Evolutionary conservation across 37 sponge, comb jelly and placozoan species (phyloP).

Genomic region (Diacarnus erythraeanus): DNA sequence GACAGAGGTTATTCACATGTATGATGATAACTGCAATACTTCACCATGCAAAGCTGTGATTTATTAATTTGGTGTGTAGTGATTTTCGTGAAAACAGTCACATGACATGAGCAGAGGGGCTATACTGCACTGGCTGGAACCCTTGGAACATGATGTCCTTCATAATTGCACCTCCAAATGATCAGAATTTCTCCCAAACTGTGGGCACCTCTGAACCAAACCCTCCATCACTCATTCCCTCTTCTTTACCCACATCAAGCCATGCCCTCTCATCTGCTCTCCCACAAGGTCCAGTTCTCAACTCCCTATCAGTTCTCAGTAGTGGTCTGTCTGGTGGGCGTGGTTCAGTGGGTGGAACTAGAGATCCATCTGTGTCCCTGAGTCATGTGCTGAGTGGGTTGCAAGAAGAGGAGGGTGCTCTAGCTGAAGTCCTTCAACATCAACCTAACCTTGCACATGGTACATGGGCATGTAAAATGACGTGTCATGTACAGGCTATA

Average conservation of each 20-base stretch:
- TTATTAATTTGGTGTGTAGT: too few species aligned
- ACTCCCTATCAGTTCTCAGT: neutral
- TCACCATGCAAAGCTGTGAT: too few species aligned
- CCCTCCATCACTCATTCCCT: neutral
- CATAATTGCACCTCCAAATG: too few species aligned
- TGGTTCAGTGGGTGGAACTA: neutral
- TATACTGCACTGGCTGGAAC: too few species aligned
- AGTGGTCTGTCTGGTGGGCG: neutral
- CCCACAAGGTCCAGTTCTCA: neutral
- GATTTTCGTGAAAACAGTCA: too few species aligned
- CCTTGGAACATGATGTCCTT: too few species aligned
- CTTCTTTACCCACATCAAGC: neutral
- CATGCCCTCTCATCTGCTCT: neutral
- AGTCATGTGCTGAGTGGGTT: constrained; percentile 8
- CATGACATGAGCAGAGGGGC: too few species aligned
- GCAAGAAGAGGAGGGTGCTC: constrained; percentile 11
- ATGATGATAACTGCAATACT: too few species aligned
- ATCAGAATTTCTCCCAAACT: too few species aligned
- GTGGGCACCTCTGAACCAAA: too few species aligned
- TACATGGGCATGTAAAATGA: neutral
- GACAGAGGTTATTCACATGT: too few species aligned
- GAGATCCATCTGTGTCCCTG: neutral
- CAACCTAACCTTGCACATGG: constrained; percentile 31
- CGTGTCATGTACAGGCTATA: neutral
- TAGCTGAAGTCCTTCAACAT: constrained; percentile 27